Conservation (phyloP, 2,113 vertebrate genomes). For the Dasyprocta punctata region DNA sequence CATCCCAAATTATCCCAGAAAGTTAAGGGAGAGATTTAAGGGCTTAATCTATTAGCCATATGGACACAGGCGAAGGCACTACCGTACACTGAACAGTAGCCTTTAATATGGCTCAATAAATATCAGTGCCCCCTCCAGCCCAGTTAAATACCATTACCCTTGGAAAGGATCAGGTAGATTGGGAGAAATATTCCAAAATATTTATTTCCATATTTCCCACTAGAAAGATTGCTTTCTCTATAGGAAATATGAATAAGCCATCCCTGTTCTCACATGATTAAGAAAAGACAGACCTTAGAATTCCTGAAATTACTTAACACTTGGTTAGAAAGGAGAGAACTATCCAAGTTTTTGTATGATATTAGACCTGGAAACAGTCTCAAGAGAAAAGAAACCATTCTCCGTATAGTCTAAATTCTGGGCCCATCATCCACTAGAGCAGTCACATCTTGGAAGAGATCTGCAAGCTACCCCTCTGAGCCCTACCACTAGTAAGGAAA, state of each 20-base stretch:
- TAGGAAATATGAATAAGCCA: background rate
- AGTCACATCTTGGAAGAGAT: background rate
- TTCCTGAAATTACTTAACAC: background rate
- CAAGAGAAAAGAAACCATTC: background rate
- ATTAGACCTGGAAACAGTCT: background rate
- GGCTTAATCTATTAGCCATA: background rate
- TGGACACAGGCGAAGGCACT: background rate
- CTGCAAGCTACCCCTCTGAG: background rate
- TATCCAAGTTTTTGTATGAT: background rate
- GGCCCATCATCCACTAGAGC: background rate
- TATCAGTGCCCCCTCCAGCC: background rate
- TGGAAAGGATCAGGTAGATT: background rate
- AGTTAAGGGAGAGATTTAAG: background rate
- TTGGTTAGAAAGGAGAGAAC: background rate
- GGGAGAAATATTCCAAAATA: background rate
- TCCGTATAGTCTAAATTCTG: background rate
- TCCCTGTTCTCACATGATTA: background rate
- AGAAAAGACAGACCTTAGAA: background rate
- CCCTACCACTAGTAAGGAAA: background rate
- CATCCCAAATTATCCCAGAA: background rate
- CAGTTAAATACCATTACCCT: background rate
- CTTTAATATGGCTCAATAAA: background rate
- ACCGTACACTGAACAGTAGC: background rate
- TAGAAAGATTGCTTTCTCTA: background rate
- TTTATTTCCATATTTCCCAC: background rate